Base-by-base conservation (phyloP, 2,113 vertebrate species). In the Vulpes ferrilata region DNA sequence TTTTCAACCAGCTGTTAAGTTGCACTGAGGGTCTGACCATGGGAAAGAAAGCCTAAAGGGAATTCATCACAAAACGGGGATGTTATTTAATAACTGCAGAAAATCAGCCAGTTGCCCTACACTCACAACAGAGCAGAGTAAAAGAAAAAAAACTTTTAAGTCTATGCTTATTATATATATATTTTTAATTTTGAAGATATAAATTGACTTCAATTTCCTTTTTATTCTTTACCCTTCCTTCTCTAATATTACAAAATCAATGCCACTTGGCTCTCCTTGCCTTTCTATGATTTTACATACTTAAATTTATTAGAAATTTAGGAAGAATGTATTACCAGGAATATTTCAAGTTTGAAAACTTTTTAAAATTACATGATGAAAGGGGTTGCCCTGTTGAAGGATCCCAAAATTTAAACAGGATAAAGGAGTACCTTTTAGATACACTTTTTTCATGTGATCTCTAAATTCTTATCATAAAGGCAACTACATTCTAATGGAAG, bases 181-280 rank as follows among this genome's bases (percentile, higher is more conserved):
- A n/a, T n/a, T 69, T 90, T 53, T n/a, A 17, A 74, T 96, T 85
- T 96, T 91, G 20, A 76, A 95, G 32, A 55, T 12, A 64, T 6
- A 55, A 4, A 22, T 80, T 62, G 22, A 38, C 11, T 91, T 93
- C 6, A 60, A 3, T 32, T n/a, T 69, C 2, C 27, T 65, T 93
- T 89, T 92, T 79, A 82, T 38, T 53, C 5, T 80, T 51, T 32
- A 48, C 3, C 1, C 0, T 64, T 20, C 9, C 1, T 71, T 60
- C 10, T 78, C 88, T 43, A 67, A 32, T 55, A 67, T 59, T 91
- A 88, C 0, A 30, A 43, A 74, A 38, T 20, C 22, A 71, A 0
- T 27, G 7, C 9, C 11, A 62, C 9, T 90, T 93, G 20, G 51
- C 32, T 93, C 3, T 83, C 35, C 20, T 25, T 59, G 11, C 1